These are phyloP conservation scores for Sapajus apella DNA, from an alignment of 2,113 vertebrate genomes.

Conservation along the genomic window DNA sequence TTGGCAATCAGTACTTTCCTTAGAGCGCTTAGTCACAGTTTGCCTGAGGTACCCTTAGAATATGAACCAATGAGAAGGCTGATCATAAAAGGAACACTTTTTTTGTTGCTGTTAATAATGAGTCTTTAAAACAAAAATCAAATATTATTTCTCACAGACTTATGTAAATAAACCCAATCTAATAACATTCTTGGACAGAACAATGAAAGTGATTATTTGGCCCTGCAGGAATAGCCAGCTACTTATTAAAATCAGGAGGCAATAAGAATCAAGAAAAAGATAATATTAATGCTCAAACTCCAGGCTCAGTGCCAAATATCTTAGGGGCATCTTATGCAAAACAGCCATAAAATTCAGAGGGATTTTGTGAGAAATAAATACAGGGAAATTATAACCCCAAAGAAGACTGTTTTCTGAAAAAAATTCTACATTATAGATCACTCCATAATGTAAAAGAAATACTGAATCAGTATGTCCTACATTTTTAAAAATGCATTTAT, in stretches of 20 bases:
- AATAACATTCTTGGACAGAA: constrained; percentile 43
- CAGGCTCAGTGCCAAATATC: constrained; percentile 4
- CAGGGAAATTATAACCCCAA: constrained; percentile 23
- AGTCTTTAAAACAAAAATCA: not conserved
- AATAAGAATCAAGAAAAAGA: constrained; percentile 31
- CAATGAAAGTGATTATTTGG: constrained; percentile 33
- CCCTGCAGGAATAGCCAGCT: not conserved
- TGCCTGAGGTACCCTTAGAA: not conserved
- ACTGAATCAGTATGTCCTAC: not conserved
- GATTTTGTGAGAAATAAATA: constrained; percentile 43
- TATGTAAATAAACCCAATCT: constrained; percentile 44
- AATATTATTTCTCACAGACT: constrained; percentile 46
- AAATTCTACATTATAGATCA: not conserved
- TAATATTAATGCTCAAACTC: not conserved
- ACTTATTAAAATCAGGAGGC: constrained; percentile 22
- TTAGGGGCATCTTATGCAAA: constrained; percentile 32
- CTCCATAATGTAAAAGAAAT: constrained; percentile 42
- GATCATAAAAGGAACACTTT: not conserved
- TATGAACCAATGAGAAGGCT: not conserved
- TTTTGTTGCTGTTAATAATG: not conserved
- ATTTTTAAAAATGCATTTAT: not conserved
- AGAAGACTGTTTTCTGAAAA: constrained; percentile 3
- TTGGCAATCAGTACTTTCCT: not conserved
- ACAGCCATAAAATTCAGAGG: not conserved
- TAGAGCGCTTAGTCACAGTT: not conserved